phyloP scores from a whole-genome alignment of 2,888 invertebrate species.

The Eustalomyia histrio region DNA sequence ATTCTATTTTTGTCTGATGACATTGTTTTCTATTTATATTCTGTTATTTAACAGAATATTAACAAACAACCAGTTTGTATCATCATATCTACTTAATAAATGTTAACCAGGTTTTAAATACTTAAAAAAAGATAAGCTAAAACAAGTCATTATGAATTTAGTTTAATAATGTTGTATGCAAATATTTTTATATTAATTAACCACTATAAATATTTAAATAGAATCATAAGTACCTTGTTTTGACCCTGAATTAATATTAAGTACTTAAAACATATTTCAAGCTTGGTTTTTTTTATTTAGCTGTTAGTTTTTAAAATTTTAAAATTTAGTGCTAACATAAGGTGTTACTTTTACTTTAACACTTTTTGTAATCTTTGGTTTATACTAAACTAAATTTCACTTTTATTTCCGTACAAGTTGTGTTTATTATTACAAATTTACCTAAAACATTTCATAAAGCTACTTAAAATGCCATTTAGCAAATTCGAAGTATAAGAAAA shows the following conservation, averaged over 20 bases:
- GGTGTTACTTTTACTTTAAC: not conserved
- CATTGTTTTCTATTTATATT: constrained; percentile 44
- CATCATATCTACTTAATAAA: constrained; percentile 18
- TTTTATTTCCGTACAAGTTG: constrained; percentile 45
- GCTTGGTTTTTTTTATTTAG: not conserved
- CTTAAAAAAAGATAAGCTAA: constrained; percentile 4
- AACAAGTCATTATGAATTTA: constrained; percentile 12
- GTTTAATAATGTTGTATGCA: constrained; percentile 1
- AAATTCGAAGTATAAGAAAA: constrained; percentile 8
- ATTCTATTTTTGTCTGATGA: constrained; percentile 17
- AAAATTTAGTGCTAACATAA: not conserved
- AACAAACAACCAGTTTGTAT: constrained; percentile 38
- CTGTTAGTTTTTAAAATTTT: not conserved
- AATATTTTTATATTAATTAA: not conserved
- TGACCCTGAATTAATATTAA: constrained; percentile 16
- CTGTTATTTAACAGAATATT: constrained; percentile 25
- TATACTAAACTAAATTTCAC: constrained; percentile 39
- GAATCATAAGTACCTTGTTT: not conserved
- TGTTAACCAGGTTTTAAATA: constrained; percentile 43
- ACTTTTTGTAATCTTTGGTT: not conserved
- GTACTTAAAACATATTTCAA: not conserved
- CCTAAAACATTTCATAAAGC: constrained; percentile 23
- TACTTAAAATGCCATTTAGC: constrained; percentile 28
- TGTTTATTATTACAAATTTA: constrained; percentile 17
- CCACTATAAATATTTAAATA: not conserved